Conservation (phyloP, 2,797 vertebrate species). For the Rhinophrynus dorsalis region DNA sequence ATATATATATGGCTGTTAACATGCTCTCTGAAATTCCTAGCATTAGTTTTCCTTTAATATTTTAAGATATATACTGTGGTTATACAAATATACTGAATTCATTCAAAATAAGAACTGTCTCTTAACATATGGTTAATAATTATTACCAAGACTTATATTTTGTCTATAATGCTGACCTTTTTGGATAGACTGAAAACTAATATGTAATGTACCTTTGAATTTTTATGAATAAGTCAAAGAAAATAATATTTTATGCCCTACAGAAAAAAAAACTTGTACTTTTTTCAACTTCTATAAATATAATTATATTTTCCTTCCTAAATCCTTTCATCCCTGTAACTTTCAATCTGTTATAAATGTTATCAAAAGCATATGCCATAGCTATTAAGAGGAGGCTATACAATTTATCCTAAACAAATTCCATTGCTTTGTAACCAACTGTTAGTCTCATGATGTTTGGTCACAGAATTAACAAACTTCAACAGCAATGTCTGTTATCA, state of each 20-base stretch:
- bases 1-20: no score
- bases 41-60: no score
- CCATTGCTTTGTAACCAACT: neutral
- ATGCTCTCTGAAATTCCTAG: no score
- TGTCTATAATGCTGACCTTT: no score
- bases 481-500: neutral
- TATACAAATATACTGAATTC: no score
- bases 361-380: slow-evolving; percentile 22
- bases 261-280: neutral
- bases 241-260: slow-evolving; percentile 5
- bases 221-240: neutral
- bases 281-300: slow-evolving; percentile 3
- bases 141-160: no score
- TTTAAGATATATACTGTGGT: no score
- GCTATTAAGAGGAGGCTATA: neutral
- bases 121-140: no score
- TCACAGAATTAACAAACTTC: neutral
- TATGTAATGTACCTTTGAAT: neutral
- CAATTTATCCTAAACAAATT: slow-evolving; percentile 1
- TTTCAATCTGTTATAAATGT: slow-evolving; percentile 6
- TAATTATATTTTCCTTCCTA: slow-evolving; percentile 11
- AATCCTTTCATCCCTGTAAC: slow-evolving; percentile 13
- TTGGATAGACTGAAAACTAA: neutral
- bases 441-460: neutral
- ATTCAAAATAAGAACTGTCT: no score